Evolutionary conservation across 2,113 vertebrate species (phyloP).

Genomic region (Triplophysa rosa): DNA sequence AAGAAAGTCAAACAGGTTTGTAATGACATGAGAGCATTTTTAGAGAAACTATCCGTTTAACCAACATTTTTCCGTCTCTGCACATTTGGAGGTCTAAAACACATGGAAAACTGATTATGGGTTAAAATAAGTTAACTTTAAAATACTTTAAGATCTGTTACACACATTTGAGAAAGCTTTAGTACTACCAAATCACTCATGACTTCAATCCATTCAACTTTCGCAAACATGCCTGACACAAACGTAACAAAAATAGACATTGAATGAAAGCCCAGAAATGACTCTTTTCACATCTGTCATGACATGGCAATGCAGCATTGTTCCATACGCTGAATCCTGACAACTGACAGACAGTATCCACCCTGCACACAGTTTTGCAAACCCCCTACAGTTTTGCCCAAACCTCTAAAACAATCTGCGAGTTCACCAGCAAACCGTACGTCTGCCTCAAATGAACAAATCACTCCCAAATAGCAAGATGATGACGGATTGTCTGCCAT

Average conservation of each 20-base stretch:
- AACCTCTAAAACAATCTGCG: neutral
- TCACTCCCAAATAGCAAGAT: constrained; percentile 28
- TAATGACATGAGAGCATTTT: too few species aligned
- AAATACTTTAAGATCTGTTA: neutral
- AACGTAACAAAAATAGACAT: neutral
- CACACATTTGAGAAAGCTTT: neutral
- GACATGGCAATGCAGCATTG: neutral
- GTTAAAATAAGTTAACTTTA: neutral
- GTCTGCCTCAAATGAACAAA: constrained; percentile 7
- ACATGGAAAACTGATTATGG: neutral
- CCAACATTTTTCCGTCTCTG: neutral
- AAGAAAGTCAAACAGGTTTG: too few species aligned
- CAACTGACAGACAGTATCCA: neutral
- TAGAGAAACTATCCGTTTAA: too few species aligned
- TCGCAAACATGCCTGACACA: neutral
- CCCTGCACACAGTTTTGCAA: neutral
- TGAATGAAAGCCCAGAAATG: neutral
- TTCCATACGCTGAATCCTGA: too few species aligned
- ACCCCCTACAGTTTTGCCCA: neutral
- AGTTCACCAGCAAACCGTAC: constrained; percentile 2
- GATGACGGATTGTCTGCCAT: constrained; percentile 35
- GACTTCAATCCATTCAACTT: neutral
- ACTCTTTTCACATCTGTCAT: neutral
- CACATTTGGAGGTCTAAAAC: neutral
- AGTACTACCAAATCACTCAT: neutral